phyloP scores from a whole-genome alignment of 1,140 invertebrate species.

The Macrotrachela quadricornifera region DNA sequence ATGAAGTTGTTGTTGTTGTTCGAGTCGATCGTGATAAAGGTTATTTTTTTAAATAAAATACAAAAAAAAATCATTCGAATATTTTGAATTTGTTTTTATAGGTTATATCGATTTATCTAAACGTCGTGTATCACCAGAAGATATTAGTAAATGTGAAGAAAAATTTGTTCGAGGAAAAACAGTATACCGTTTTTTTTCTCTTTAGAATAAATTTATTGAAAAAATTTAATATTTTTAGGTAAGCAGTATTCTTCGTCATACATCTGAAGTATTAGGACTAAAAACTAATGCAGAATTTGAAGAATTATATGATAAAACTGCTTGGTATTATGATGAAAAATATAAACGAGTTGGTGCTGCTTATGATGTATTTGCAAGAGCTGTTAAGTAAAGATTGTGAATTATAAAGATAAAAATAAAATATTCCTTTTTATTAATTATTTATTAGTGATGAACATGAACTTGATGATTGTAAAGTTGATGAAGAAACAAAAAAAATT shows the following conservation, averaged over 20 bases:
- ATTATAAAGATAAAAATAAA: no score
- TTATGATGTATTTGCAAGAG: conserved; percentile 95
- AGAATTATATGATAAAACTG: conserved; percentile 85
- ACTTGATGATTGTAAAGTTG: conserved; percentile 81
- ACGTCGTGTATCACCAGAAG: conserved; percentile 85
- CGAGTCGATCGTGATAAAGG: conserved; percentile 98
- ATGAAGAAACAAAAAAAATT: conserved; percentile 71
- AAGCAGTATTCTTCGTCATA: conserved; percentile 87
- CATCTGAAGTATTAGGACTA: conserved; percentile 77
- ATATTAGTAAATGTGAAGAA: conserved; percentile 91
- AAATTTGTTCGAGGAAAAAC: conserved; percentile 94
- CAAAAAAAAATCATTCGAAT: not conserved
- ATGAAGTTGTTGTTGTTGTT: conserved; percentile 95
- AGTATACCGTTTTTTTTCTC: conserved; percentile 35
- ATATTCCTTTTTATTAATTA: no score
- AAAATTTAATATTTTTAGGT: conserved; percentile 15
- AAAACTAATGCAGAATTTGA: conserved; percentile 73
- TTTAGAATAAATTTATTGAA: not conserved
- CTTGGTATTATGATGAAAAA: conserved; percentile 95
- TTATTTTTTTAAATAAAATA: conserved; percentile 18
- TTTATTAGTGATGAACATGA: conserved; percentile 58
- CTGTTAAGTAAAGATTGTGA: conserved; percentile 63
- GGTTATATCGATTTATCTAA: conserved; percentile 99
- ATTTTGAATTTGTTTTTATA: conserved; percentile 23
- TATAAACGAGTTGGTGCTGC: conserved; percentile 81